Conservation (phyloP, 2,888 invertebrate species). For the Mythimna lalbum region DNA sequence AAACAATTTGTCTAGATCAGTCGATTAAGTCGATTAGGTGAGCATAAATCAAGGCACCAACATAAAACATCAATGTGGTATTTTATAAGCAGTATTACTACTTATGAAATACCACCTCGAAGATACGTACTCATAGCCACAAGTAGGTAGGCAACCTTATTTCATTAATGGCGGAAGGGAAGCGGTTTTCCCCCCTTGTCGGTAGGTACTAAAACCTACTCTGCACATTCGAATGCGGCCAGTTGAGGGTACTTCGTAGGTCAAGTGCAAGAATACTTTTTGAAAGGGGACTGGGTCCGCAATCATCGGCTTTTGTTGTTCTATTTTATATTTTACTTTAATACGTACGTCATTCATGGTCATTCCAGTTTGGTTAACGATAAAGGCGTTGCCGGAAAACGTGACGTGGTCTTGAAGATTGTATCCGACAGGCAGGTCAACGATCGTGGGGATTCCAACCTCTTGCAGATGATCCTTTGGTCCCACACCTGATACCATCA, state of each 20-base stretch:
- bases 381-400: slow-evolving; percentile 93
- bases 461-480: slow-evolving; percentile 91
- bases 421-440: slow-evolving; percentile 94
- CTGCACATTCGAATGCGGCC: slow-evolving; percentile 18
- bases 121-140: neutral
- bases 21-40: no score
- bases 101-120: no score
- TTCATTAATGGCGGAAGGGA: slow-evolving; percentile 8
- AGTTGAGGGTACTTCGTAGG: slow-evolving; percentile 28
- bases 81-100: neutral
- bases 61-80: neutral
- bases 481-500: slow-evolving; percentile 96
- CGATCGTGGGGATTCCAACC: slow-evolving; percentile 91
- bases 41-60: no score
- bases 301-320: slow-evolving; percentile 5
- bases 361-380: slow-evolving; percentile 92
- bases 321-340: slow-evolving; percentile 5
- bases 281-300: slow-evolving; percentile 12
- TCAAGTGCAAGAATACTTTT: slow-evolving; percentile 41
- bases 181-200: slow-evolving; percentile 12
- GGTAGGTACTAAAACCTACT: slow-evolving; percentile 23
- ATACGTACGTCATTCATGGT: slow-evolving; percentile 92
- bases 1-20: no score
- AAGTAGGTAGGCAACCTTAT: neutral
- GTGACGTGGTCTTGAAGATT: slow-evolving; percentile 96